Conservation (phyloP, 2,797 vertebrate genomes). For the Hipposideros larvatus region DNA sequence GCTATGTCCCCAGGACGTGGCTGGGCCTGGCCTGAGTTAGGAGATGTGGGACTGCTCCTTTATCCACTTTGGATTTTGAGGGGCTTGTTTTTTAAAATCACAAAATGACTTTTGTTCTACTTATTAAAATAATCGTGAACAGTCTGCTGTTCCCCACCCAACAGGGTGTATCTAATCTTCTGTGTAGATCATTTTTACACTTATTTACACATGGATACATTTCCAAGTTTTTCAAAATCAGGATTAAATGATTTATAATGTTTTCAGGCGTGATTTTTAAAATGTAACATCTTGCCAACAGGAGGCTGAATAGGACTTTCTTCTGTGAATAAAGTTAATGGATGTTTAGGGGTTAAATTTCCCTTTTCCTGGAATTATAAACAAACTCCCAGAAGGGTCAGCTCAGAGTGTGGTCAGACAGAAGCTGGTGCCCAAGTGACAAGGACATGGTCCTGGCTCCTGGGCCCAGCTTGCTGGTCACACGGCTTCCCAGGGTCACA, state of each 20-base stretch:
- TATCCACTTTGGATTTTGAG: neutral
- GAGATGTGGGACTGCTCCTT: neutral
- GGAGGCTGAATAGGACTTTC: neutral
- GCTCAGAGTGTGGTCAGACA: neutral
- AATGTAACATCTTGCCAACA: neutral
- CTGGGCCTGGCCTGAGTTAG: neutral
- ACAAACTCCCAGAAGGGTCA: neutral
- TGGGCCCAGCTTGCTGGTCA: rapidly evolving
- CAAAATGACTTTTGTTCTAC: neutral
- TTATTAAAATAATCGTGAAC: neutral
- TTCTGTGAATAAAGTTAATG: no score
- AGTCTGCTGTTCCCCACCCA: neutral
- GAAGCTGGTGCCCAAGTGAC: neutral
- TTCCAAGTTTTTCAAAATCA: neutral
- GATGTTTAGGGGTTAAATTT: neutral
- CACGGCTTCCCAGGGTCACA: neutral
- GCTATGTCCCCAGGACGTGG: neutral
- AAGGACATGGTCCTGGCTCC: neutral
- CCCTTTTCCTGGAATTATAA: neutral
- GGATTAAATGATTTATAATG: no score
- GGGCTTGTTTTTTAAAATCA: neutral
- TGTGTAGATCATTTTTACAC: neutral
- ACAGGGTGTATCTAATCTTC: neutral
- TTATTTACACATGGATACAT: neutral
- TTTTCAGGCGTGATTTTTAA: neutral